Conservation (phyloP, 2,888 invertebrate species). For the Diarsia rubi region DNA sequence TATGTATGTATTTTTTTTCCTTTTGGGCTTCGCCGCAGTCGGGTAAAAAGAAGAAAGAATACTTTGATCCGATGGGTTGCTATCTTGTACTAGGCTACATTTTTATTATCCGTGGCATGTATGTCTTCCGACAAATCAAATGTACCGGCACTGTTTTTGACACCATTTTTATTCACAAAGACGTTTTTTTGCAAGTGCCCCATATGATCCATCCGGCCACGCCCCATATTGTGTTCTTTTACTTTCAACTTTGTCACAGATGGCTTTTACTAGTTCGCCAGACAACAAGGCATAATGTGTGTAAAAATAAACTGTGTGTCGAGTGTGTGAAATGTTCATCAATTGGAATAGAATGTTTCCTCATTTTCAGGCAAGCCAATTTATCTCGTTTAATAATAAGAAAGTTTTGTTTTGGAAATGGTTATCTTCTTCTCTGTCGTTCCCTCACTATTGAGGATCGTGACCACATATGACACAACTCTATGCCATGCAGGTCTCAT, state of each 20-base stretch:
- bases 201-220: neutral
- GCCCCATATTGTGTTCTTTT: constrained; percentile 26
- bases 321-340: constrained; percentile 28
- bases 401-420: neutral
- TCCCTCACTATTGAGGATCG: neutral
- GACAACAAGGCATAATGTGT: constrained; percentile 17
- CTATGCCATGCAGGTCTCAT: neutral
- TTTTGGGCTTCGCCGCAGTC: too few relatives aligned
- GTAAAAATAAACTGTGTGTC: constrained; percentile 8
- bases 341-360: constrained; percentile 39
- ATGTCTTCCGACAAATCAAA: constrained; percentile 5
- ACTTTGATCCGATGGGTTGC: neutral
- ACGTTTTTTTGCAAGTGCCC: constrained; percentile 38
- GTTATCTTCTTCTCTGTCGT: neutral
- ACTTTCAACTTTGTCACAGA: constrained; percentile 28
- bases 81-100: neutral
- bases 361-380: constrained; percentile 42
- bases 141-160: constrained; percentile 16
- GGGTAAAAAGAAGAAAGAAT: too few relatives aligned
- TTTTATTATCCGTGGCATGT: neutral
- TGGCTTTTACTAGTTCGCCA: constrained; percentile 23
- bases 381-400: neutral
- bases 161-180: constrained; percentile 21
- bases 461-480: neutral
- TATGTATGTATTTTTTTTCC: too few relatives aligned